Conservation (phyloP, 1,140 invertebrate genomes). For the Nephila pilipes region DNA sequence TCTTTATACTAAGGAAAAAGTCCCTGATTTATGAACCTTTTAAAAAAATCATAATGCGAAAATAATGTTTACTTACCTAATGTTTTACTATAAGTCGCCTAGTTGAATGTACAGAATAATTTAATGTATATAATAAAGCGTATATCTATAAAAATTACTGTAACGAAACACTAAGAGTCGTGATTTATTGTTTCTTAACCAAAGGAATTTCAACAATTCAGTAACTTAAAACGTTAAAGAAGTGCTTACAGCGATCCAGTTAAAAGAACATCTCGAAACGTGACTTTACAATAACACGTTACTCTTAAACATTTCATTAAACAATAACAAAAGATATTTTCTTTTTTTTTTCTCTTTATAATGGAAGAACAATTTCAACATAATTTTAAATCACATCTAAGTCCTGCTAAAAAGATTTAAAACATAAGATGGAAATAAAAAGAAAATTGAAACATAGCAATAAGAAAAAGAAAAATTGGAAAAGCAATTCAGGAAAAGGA, state of each 20-base stretch:
- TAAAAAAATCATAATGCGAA: no score
- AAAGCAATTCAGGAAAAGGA: constrained; percentile 65
- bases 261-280: neutral
- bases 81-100: no score
- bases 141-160: no score
- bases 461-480: constrained; percentile 21
- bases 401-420: constrained; percentile 34
- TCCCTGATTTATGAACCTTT: no score
- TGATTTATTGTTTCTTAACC: no score
- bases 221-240: neutral
- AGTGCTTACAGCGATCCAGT: neutral
- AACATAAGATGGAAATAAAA: neutral
- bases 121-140: no score
- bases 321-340: no score
- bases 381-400: constrained; percentile 43
- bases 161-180: no score
- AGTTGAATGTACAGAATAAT: no score
- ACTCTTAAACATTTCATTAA: neutral
- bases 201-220: no score
- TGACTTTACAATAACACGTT: neutral
- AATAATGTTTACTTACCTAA: no score
- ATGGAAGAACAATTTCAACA: constrained; percentile 10
- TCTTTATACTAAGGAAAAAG: no score
- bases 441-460: neutral
- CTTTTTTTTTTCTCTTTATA: constrained; percentile 20